These are phyloP conservation scores for Calypte anna DNA, from an alignment of 2,113 vertebrate genomes.

Conservation along the genomic window DNA sequence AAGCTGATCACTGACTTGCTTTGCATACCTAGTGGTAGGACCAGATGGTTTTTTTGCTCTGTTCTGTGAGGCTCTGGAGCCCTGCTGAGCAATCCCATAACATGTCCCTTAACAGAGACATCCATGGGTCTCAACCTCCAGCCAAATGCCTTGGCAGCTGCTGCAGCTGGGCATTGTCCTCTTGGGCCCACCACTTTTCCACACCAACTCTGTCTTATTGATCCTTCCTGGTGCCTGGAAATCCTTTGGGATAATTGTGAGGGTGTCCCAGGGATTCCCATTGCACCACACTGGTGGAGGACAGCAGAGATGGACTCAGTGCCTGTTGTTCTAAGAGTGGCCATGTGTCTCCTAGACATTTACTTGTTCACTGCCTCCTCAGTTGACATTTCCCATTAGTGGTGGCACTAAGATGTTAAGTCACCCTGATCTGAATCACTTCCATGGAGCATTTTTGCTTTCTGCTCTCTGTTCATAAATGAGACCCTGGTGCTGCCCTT, in stretches of 20 bases:
- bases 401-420: rapidly evolving
- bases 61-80: neutral
- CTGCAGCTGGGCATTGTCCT: neutral
- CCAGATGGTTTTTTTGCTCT: neutral
- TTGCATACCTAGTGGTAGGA: neutral
- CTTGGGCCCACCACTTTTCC: neutral
- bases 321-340: neutral
- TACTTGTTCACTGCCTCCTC: neutral
- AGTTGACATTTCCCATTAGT: neutral
- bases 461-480: neutral
- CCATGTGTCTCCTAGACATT: rapidly evolving
- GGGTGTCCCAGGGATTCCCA: neutral
- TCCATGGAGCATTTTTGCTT: neutral
- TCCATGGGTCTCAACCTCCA: rapidly evolving
- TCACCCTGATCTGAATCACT: neutral
- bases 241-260: neutral
- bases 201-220: neutral
- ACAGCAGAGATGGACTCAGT: neutral
- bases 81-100: neutral
- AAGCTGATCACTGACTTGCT: neutral
- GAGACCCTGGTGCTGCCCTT: neutral
- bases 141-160: neutral
- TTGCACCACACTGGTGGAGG: neutral
- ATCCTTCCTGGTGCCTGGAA: neutral
- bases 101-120: neutral